A percentile compares a stretch with the other conserved stretches of the same genome.
Evolutionary conservation across 2,797 vertebrate species (phyloP).

Genomic region (Kryptolebias ocellatus): DNA sequence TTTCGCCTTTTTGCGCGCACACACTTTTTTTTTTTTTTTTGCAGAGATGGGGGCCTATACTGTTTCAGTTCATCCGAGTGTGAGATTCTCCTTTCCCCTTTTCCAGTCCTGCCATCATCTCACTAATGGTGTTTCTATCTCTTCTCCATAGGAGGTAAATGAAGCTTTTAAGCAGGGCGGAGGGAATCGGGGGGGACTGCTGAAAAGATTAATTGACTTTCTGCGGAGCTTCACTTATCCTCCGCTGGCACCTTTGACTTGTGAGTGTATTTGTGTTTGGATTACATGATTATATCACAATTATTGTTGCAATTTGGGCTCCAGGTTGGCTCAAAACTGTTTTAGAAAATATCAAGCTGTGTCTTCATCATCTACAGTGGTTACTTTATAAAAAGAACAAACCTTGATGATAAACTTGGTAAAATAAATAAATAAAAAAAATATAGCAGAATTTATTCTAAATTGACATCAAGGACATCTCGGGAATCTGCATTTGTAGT

Average conservation of each 20-base stretch:
- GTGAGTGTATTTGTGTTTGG: constrained; percentile 74
- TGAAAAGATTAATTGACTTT: constrained; percentile 82
- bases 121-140: constrained; percentile 98
- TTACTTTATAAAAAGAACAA: constrained; percentile 36
- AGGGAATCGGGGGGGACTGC: constrained; percentile 58
- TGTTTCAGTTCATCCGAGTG: constrained; percentile 95
- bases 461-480: neutral
- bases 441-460: neutral
- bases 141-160: constrained; percentile 96
- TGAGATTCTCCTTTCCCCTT: constrained; percentile 91
- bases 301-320: constrained; percentile 63
- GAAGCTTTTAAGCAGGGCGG: constrained; percentile 88
- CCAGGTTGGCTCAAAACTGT: constrained; percentile 47
- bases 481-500: neutral
- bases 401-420: constrained; percentile 16
- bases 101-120: constrained; percentile 92
- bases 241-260: constrained; percentile 74
- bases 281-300: constrained; percentile 67
- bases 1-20: constrained; percentile 57
- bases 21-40: constrained; percentile 58
- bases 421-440: constrained; percentile 6
- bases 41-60: constrained; percentile 82
- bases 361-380: constrained; percentile 41
- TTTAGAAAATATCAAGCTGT: constrained; percentile 67
- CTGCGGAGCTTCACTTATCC: constrained; percentile 75